These are phyloP conservation scores for Drosophila ironensis DNA, from an alignment of 1,140 invertebrate species.

Conservation along the genomic window DNA sequence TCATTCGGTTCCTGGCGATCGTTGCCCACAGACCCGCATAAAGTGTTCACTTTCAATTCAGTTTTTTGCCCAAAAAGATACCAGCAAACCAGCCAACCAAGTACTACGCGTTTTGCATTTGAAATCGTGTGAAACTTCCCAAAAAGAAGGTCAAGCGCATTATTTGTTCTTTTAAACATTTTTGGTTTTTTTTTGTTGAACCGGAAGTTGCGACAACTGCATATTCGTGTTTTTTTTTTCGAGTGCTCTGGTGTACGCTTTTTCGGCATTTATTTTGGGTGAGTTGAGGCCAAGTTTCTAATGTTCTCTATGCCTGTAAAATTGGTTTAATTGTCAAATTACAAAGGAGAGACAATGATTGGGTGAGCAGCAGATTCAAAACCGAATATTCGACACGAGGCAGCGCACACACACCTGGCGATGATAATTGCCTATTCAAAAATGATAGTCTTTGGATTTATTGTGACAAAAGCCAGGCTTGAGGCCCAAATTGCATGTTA, in stretches of 20 bases:
- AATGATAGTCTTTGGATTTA: not conserved
- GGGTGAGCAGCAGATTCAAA: conserved; percentile 16
- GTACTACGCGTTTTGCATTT: conserved; percentile 63
- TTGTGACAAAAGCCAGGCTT: not conserved
- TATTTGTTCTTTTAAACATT: conserved; percentile 28
- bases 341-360: conserved; percentile 70
- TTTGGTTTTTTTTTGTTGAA: conserved; percentile 9
- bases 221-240: conserved; percentile 38
- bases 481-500: too few relatives aligned
- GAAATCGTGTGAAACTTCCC: conserved; percentile 66
- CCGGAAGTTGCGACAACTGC: conserved; percentile 61
- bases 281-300: conserved; percentile 13
- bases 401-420: conserved; percentile 65
- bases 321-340: conserved; percentile 76
- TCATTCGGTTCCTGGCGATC: conserved; percentile 63
- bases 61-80: conserved; percentile 30
- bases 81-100: not conserved
- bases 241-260: conserved; percentile 30
- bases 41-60: conserved; percentile 57
- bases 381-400: conserved; percentile 40
- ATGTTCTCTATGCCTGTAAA: conserved; percentile 9
- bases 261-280: conserved; percentile 35
- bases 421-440: conserved; percentile 53
- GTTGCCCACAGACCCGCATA: conserved; percentile 54
- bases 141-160: conserved; percentile 50